A percentile compares a stretch with the other conserved stretches of the same genome.
Conservation (phyloP, 2,888 invertebrate species). For the Taenaris catops region DNA sequence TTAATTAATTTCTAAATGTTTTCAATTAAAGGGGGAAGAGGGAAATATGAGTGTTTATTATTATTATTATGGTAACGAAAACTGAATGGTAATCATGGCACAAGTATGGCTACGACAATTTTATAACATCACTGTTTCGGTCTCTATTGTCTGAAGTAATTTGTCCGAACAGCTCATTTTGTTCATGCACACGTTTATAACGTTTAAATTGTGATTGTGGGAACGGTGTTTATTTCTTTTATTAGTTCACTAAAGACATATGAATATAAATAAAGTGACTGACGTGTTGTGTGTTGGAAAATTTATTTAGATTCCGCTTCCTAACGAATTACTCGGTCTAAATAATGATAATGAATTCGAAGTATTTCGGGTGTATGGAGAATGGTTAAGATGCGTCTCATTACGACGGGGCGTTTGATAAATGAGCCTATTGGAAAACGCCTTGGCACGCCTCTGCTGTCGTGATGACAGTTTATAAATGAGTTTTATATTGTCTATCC, state of each 20-base stretch:
- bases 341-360: conserved; percentile 54
- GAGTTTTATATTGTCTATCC: conserved; percentile 74
- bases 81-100: no score
- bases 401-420: conserved; percentile 72
- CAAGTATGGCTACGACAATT: no score
- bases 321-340: conserved; percentile 10
- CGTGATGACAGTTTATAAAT: conserved; percentile 73
- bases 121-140: no score
- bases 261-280: conserved; percentile 9
- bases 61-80: no score
- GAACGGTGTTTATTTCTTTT: conserved; percentile 2
- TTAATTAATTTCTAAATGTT: no score
- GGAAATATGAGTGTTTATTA: no score
- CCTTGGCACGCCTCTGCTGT: conserved; percentile 68
- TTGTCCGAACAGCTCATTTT: no score
- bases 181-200: no score
- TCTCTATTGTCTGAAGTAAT: no score
- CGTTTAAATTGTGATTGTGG: no score
- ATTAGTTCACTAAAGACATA: conserved; percentile 2
- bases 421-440: conserved; percentile 74
- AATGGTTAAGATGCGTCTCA: conserved; percentile 64
- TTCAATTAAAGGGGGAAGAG: no score
- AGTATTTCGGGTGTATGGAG: conserved; percentile 51
- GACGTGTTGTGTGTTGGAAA: conserved; percentile 1
- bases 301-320: conserved; percentile 9